Base-by-base conservation (phyloP, 2,888 invertebrate species). In the Rugalucina vietnamica region DNA sequence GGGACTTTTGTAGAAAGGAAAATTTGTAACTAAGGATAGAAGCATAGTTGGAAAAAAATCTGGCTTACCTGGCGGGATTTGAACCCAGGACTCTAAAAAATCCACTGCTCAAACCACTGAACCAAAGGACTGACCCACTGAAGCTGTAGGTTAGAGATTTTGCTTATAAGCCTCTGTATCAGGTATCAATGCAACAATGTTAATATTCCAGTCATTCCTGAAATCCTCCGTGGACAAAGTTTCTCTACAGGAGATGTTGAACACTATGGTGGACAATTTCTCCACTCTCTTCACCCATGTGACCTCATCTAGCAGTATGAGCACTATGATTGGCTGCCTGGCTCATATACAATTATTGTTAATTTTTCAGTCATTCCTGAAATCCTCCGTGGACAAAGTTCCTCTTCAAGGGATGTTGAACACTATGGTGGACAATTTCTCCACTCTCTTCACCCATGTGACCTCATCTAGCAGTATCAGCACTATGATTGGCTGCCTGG, bases 211-310 rank as follows among this genome's bases (percentile, higher is more conserved):
- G n/a, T 18, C 54, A n/a, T 54, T 54, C n/a, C 54, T n/a, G 54
- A 54, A 60, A 29, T 29, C 65, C 2, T 34, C 34, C 21, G 8
- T 3, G 5, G 65, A 65, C 34, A 65, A 65, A 65, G 3, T 65
- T 32, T 24, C 88, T 3, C 50, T 88, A 0, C 90, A 89, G 65
- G 81, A 82, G 0, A 81, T 91, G 32, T 85, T 89, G 32, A 89
- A 81, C 36, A 79, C 54, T 12, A 60, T 90, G 10, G 81, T 91
- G 5, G 91, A 90, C 4, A 78, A 86, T 10, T 76, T 91, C 76
- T 81, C 84, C 1, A 82, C 76, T 10, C 60, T 93, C 57, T 90
- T 93, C 82, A 88, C 84, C 10, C 91, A 91, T 81, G 83, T 92
- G 34, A 88, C 88, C n/a, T 80, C 90, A 12, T 89, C 91, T 21